phyloP scores from a whole-genome alignment of 2,888 invertebrate genomes.

The Apoda limacodes region DNA sequence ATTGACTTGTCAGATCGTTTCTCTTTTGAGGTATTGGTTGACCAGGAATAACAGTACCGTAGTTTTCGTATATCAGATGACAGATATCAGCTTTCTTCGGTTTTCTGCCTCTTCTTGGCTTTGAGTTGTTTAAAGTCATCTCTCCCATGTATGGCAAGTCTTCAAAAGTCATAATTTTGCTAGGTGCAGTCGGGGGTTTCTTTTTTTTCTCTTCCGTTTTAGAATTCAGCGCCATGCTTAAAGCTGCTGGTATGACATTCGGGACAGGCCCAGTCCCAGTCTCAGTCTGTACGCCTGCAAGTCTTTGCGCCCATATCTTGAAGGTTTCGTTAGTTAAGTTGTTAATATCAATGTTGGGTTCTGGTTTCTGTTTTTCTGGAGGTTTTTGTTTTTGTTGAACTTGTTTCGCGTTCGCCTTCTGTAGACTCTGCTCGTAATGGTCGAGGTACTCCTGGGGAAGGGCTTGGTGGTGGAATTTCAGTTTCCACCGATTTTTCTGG shows the following conservation, averaged over 20 bases:
- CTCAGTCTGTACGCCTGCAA: slow-evolving; percentile 78
- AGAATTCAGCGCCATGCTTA: slow-evolving; percentile 36
- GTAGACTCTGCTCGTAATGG: slow-evolving; percentile 80
- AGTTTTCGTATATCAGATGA: slow-evolving; percentile 91
- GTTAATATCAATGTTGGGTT: slow-evolving; percentile 44
- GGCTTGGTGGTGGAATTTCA: slow-evolving; percentile 85
- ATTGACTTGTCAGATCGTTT: slow-evolving; percentile 28
- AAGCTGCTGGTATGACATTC: slow-evolving; percentile 25
- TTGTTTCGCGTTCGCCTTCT: slow-evolving; percentile 55
- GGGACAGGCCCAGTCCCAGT: slow-evolving; percentile 37
- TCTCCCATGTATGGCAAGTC: slow-evolving; percentile 94
- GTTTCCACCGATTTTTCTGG: slow-evolving; percentile 78
- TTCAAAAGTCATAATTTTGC: slow-evolving; percentile 77
- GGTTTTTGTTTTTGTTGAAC: slow-evolving; percentile 33
- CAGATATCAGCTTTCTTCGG: slow-evolving; percentile 94
- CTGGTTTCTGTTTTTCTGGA: slow-evolving; percentile 44
- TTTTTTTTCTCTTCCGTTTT: slow-evolving; percentile 51
- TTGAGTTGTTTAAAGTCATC: slow-evolving; percentile 89
- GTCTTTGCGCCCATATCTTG: slow-evolving; percentile 80
- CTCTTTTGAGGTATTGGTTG: slow-evolving; percentile 72
- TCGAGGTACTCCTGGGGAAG: slow-evolving; percentile 82
- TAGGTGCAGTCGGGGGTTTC: slow-evolving; percentile 47
- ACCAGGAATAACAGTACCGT: slow-evolving; percentile 86
- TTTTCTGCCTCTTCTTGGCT: slow-evolving; percentile 87
- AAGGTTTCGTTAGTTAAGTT: slow-evolving; percentile 73